phyloP scores from a whole-genome alignment of 2,888 invertebrate species.

The Physocephala rufipes region DNA sequence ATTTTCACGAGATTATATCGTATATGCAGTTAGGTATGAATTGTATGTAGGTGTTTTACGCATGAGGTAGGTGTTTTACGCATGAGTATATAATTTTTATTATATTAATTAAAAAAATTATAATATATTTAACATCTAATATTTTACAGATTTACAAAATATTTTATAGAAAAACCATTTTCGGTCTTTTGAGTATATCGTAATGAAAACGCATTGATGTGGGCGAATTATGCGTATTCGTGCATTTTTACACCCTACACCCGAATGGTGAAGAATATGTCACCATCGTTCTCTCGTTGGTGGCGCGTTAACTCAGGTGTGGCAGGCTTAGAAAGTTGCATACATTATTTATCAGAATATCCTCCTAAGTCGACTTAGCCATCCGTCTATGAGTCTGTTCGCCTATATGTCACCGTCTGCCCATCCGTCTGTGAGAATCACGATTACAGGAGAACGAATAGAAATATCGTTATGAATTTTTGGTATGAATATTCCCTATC shows the following conservation, averaged over 20 bases:
- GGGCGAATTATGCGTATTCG: neutral
- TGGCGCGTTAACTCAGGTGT: neutral
- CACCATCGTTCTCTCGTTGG: no score
- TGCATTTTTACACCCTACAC: neutral
- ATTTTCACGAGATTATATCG: no score
- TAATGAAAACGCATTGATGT: neutral
- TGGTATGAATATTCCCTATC: no score
- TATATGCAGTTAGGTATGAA: neutral
- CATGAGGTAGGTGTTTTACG: no score
- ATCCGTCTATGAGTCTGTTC: neutral
- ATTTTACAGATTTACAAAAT: slow-evolving; percentile 32
- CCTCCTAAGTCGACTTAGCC: neutral
- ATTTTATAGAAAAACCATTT: slow-evolving; percentile 17
- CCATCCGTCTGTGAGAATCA: slow-evolving; percentile 11
- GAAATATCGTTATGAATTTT: neutral
- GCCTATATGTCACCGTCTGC: slow-evolving; percentile 8
- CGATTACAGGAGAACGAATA: slow-evolving; percentile 18
- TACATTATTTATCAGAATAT: slow-evolving; percentile 1
- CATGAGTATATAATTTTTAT: neutral
- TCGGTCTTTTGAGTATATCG: neutral
- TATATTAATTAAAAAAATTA: neutral
- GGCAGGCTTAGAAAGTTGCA: neutral
- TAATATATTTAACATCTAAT: neutral
- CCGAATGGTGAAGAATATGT: no score
- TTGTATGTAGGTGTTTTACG: neutral